phyloP scores from a whole-genome alignment of 2,888 invertebrate species.

The Prenolepis imparis region DNA sequence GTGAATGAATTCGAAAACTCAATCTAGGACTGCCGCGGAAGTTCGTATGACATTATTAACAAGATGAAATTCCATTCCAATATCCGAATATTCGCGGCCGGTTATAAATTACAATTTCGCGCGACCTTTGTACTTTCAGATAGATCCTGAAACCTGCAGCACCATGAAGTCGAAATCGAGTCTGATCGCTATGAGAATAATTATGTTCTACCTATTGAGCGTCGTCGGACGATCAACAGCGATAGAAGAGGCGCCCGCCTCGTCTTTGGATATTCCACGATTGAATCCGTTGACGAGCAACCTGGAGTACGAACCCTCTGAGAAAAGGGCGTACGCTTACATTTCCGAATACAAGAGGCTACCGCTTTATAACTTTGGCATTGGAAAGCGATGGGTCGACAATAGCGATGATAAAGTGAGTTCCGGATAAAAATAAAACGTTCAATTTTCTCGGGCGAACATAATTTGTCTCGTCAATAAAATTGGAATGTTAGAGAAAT shows the following conservation, averaged over 20 bases:
- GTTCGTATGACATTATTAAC: slow-evolving; percentile 3
- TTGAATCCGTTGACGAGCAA: slow-evolving; percentile 59
- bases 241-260: slow-evolving; percentile 72
- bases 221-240: slow-evolving; percentile 70
- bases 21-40: not conserved
- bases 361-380: slow-evolving; percentile 87
- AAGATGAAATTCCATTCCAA: not conserved
- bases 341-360: slow-evolving; percentile 89
- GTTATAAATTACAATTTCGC: slow-evolving; percentile 6
- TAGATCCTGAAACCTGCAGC: not conserved
- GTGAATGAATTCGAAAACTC: slow-evolving; percentile 26
- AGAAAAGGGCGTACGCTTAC: slow-evolving; percentile 88
- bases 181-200: slow-evolving; percentile 63
- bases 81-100: not conserved
- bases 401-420: slow-evolving; percentile 85
- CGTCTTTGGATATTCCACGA: slow-evolving; percentile 62
- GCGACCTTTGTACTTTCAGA: slow-evolving; percentile 13
- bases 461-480: not conserved
- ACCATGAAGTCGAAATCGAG: slow-evolving; percentile 56
- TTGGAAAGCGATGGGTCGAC: slow-evolving; percentile 85
- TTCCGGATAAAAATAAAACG: not conserved
- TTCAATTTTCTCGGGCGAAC: not conserved
- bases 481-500: not conserved
- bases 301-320: slow-evolving; percentile 65
- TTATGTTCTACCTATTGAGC: slow-evolving; percentile 72